Evolutionary conservation across 2,797 vertebrate genomes (phyloP), one percentile per base, ranked within the genome.

Genomic region (Staurois parvus): DNA sequence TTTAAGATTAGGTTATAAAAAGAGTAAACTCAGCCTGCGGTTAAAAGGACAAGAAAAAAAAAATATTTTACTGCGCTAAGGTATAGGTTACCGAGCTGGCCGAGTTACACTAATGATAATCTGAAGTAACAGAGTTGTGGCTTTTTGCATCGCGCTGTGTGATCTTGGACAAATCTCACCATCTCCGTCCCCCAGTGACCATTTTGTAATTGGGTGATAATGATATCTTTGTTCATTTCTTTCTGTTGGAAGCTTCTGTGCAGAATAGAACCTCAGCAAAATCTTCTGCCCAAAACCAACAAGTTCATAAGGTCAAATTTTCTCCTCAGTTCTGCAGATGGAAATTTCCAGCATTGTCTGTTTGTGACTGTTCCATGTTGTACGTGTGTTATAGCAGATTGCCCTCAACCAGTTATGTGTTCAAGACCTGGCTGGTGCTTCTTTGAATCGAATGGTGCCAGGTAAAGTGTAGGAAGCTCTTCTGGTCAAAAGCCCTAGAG

Each of bases 1-100:
- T 64, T 78, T 73, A 77, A 82, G 73, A 82, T 77, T 82, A 86
- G 80, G 79, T 86, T 86, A 81, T 75, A 81, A 85, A 85, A 85
- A 86, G 80, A 83, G 74, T 83, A 73, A 83, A 83, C 75, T 72
- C 67, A 74, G 85, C 80, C 85, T 86, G 85, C 29, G 80, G 85
- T 86, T 86, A 67, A 78, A 78, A 86, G 85, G 67, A 78, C 75
- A 86, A 28, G 40, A 56, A 29, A 29, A 68, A 79, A 74, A 73
- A 76, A 48, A 56, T 32, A n/a, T 77, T 45, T 77, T 79, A 79
- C 26, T 34, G 73, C 15, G 37, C 15, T 40, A 52, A 86, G 48
- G 19, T 70, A 68, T 83, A 42, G 75, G 74, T 66, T 73, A 67
- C 52, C 9, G n/a, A 40, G 21, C 37, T 75, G 74, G 76, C 84